Conservation (phyloP, 2,888 invertebrate species). For the Dromius quadrimaculatus region DNA sequence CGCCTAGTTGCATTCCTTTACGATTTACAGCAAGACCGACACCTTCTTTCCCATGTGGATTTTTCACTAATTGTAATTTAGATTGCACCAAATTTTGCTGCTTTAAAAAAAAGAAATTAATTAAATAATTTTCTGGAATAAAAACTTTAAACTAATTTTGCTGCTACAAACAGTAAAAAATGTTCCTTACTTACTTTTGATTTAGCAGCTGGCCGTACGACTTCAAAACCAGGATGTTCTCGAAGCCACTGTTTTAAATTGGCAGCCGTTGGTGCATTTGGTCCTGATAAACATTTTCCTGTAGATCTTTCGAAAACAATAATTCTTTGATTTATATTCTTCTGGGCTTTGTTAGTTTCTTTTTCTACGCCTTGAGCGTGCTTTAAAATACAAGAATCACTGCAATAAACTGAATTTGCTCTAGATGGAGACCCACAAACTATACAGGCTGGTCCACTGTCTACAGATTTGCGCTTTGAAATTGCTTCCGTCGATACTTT, state of each 20-base stretch:
- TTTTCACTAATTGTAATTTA: slow-evolving; percentile 64
- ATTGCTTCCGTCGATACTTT: slow-evolving; percentile 22
- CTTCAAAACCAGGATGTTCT: slow-evolving; percentile 89
- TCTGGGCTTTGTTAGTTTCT: slow-evolving; percentile 56
- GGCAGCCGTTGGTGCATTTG: slow-evolving; percentile 85
- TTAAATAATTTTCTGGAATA: too few species aligned
- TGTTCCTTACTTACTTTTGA: slow-evolving; percentile 54
- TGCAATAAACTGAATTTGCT: slow-evolving; percentile 90
- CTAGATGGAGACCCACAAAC: slow-evolving; percentile 82
- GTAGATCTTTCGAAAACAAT: slow-evolving; percentile 87
- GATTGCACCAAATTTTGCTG: slow-evolving; percentile 61
- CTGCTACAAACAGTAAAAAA: too few species aligned
- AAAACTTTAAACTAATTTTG: too few species aligned
- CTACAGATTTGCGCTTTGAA: slow-evolving; percentile 39
- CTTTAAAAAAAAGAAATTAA: slow-evolving; percentile 24
- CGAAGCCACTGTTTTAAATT: slow-evolving; percentile 87
- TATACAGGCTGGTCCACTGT: slow-evolving; percentile 70
- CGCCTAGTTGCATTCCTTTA: slow-evolving; percentile 62
- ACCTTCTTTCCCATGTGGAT: slow-evolving; percentile 60
- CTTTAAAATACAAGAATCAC: slow-evolving; percentile 86
- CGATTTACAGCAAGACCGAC: slow-evolving; percentile 63
- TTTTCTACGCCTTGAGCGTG: slow-evolving; percentile 81
- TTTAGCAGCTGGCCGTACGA: slow-evolving; percentile 73
- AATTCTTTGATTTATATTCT: slow-evolving; percentile 63
- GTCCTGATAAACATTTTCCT: slow-evolving; percentile 80